A percentile compares a stretch with the other conserved stretches of the same genome.
Conservation (phyloP, 1,140 invertebrate genomes). For the Odontomachus brunneus region DNA sequence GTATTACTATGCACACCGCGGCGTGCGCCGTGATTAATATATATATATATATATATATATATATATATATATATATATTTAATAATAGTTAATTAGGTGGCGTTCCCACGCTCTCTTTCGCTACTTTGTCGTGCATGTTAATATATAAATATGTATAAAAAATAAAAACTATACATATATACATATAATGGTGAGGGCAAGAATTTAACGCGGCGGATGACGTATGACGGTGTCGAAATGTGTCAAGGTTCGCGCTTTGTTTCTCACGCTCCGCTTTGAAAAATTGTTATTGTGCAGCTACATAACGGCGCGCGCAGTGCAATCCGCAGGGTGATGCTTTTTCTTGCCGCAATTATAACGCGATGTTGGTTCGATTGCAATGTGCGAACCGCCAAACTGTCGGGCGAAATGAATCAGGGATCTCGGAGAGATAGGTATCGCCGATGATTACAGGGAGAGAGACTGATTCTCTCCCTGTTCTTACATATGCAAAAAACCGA, state of each 20-base stretch:
- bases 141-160: constrained; percentile 3
- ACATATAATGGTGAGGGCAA: background rate
- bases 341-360: background rate
- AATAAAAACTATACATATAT: background rate
- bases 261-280: constrained; percentile 39
- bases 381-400: background rate
- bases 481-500: constrained; percentile 48
- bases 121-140: too few species aligned
- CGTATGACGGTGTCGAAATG: background rate
- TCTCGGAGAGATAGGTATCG: constrained; percentile 47
- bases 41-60: too few species aligned
- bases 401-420: background rate
- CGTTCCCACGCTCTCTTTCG: background rate
- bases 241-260: background rate
- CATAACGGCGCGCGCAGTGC: background rate
- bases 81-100: constrained; percentile 13
- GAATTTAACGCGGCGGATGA: constrained; percentile 2
- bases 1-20: background rate
- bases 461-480: constrained; percentile 50
- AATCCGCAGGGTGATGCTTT: background rate
- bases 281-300: background rate
- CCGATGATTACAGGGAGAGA: constrained; percentile 58
- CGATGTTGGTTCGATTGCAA: background rate
- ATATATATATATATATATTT: too few species aligned
- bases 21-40: constrained; percentile 13